Conservation (phyloP, 37 sponge, comb jelly and placozoan species). For the Axinella damicornis region DNA sequence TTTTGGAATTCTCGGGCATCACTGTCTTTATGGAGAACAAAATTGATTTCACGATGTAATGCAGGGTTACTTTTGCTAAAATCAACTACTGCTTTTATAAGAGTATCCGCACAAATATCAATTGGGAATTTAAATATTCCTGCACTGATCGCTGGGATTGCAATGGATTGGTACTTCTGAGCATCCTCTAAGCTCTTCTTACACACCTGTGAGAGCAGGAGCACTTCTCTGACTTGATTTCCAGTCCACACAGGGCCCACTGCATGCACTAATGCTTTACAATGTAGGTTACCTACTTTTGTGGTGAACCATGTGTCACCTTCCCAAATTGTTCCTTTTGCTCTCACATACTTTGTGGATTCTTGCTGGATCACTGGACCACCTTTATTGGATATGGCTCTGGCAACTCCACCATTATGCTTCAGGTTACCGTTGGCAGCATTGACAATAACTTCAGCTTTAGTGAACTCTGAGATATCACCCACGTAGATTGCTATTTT, state of each 20-base stretch:
- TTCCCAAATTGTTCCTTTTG: slow-evolving; percentile 22
- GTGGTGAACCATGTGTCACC: slow-evolving; percentile 55
- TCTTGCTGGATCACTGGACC: slow-evolving; percentile 63
- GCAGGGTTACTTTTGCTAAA: slow-evolving; percentile 20
- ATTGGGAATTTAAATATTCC: slow-evolving; percentile 76
- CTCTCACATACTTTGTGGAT: slow-evolving; percentile 24
- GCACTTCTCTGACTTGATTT: slow-evolving; percentile 5
- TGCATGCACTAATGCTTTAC: slow-evolving; percentile 72
- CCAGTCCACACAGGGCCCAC: slow-evolving; percentile 65
- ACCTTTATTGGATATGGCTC: slow-evolving; percentile 58
- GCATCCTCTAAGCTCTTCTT: slow-evolving; percentile 10
- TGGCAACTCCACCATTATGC: slow-evolving; percentile 73
- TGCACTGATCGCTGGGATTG: slow-evolving; percentile 75
- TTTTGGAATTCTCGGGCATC: not conserved
- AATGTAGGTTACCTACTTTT: slow-evolving; percentile 61
- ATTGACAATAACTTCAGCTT: slow-evolving; percentile 81
- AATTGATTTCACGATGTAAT: slow-evolving; percentile 24
- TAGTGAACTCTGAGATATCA: slow-evolving; percentile 67
- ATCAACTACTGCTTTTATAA: slow-evolving; percentile 31
- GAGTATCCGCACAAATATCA: slow-evolving; percentile 42
- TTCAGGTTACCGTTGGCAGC: slow-evolving; percentile 70
- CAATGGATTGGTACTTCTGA: slow-evolving; percentile 37
- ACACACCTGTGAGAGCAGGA: slow-evolving; percentile 21
- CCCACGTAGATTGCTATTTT: slow-evolving; percentile 44
- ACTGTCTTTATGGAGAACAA: slow-evolving; percentile 29